A percentile compares a stretch with the other conserved stretches of the same genome.
These are phyloP conservation scores for Eucera pruinosa DNA, from an alignment of 2,888 invertebrate genomes.

Conservation along the genomic window DNA sequence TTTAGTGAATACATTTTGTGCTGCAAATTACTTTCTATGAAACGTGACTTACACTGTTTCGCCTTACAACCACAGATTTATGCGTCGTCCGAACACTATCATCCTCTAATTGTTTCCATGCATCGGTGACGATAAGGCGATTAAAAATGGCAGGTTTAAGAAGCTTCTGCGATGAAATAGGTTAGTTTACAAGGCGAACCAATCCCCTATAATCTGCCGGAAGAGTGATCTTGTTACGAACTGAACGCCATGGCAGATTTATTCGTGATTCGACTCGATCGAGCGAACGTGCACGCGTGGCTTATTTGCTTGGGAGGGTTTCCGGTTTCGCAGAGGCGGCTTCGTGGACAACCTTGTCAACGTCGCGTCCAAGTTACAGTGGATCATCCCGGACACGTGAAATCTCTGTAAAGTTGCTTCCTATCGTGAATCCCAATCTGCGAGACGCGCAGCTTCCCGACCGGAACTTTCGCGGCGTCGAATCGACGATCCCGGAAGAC, in stretches of 20 bases:
- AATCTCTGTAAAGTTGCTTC: slow-evolving; percentile 49
- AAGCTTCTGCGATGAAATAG: not conserved
- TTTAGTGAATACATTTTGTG: too few relatives aligned
- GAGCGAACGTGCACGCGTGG: not conserved
- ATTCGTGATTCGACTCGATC: too few relatives aligned
- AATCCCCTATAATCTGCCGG: not conserved
- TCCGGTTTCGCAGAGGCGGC: not conserved
- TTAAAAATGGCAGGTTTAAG: not conserved
- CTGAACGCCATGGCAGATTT: not conserved
- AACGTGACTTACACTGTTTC: too few relatives aligned
- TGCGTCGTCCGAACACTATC: too few relatives aligned
- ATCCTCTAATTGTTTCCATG: too few relatives aligned
- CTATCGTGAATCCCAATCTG: slow-evolving; percentile 56
- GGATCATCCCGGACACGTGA: slow-evolving; percentile 36
- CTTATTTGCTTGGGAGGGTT: slow-evolving; percentile 17
- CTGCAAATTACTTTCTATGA: too few relatives aligned
- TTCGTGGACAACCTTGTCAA: slow-evolving; percentile 21
- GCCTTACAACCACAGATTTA: too few relatives aligned
- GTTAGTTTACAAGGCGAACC: not conserved
- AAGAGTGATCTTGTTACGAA: not conserved
- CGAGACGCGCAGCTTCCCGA: slow-evolving; percentile 42
- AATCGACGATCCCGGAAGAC: slow-evolving; percentile 23
- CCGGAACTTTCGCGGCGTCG: slow-evolving; percentile 22
- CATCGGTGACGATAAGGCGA: too few relatives aligned
- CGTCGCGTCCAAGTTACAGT: slow-evolving; percentile 33